A percentile compares a stretch with the other conserved stretches of the same genome.
Evolutionary conservation across 37 sponge, comb jelly and placozoan genomes (phyloP).

Genomic region (Haliclona indistincta): DNA sequence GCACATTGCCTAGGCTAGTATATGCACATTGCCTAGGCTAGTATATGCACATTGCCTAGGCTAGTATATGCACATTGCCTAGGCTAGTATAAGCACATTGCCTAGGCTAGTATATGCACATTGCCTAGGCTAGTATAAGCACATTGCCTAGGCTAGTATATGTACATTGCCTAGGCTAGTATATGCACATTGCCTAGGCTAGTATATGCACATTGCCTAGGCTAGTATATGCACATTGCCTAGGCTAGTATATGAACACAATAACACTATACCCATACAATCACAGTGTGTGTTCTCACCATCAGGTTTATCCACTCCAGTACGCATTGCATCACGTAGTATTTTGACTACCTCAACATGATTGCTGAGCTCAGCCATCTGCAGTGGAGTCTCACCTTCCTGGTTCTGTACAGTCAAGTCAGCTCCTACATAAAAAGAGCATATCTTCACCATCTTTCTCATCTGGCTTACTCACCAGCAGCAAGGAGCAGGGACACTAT

Average conservation of each 20-base stretch:
- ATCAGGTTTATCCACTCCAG: conserved; percentile 17
- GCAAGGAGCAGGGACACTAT: conserved; percentile 44
- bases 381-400: conserved; percentile 70
- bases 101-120: too few species aligned
- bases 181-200: too few species aligned
- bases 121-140: too few species aligned
- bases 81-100: too few species aligned
- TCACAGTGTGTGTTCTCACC: background rate
- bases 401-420: conserved; percentile 32
- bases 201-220: too few species aligned
- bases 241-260: conserved; percentile 9
- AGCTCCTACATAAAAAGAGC: conserved; percentile 37
- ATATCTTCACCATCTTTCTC: background rate
- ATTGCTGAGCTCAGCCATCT: conserved; percentile 47
- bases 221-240: conserved; percentile 2
- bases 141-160: too few species aligned
- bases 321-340: conserved; percentile 27
- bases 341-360: conserved; percentile 51
- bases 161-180: too few species aligned
- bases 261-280: conserved; percentile 8
- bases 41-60: too few species aligned
- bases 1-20: too few species aligned
- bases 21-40: too few species aligned
- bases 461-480: conserved; percentile 26
- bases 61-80: too few species aligned